These are phyloP conservation scores for Leucosticte australis DNA, from an alignment of 2,113 vertebrate genomes.

Conservation along the genomic window DNA sequence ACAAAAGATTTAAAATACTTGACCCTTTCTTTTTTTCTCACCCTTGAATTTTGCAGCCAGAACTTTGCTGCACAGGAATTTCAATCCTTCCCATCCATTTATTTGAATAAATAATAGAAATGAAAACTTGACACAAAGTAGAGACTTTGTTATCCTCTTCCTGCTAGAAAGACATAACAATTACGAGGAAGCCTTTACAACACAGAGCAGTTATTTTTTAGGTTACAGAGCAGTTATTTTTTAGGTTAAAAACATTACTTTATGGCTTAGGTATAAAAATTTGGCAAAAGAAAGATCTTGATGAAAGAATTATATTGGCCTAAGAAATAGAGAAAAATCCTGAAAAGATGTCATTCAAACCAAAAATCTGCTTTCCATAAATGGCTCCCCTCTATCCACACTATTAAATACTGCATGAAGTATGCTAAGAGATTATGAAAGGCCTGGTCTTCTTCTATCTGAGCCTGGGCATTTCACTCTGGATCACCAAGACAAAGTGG, in stretches of 20 bases:
- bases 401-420: background rate
- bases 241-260: background rate
- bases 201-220: background rate
- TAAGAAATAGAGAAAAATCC: background rate
- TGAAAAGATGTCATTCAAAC: background rate
- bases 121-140: background rate
- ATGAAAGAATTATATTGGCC: background rate
- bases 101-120: background rate
- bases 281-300: background rate
- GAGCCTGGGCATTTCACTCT: background rate
- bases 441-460: background rate
- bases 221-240: background rate
- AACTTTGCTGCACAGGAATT: background rate
- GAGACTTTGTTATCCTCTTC: background rate
- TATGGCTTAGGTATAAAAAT: background rate
- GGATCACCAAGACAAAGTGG: background rate
- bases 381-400: background rate
- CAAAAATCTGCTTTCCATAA: background rate
- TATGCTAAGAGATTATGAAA: background rate
- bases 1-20: background rate
- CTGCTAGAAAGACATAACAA: background rate
- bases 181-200: background rate
- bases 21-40: background rate
- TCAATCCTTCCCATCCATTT: background rate
- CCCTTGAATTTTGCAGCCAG: background rate